Evolutionary conservation across 2,797 vertebrate genomes (phyloP), one percentile per base, ranked within the genome.

Genomic region (Anableps anableps): DNA sequence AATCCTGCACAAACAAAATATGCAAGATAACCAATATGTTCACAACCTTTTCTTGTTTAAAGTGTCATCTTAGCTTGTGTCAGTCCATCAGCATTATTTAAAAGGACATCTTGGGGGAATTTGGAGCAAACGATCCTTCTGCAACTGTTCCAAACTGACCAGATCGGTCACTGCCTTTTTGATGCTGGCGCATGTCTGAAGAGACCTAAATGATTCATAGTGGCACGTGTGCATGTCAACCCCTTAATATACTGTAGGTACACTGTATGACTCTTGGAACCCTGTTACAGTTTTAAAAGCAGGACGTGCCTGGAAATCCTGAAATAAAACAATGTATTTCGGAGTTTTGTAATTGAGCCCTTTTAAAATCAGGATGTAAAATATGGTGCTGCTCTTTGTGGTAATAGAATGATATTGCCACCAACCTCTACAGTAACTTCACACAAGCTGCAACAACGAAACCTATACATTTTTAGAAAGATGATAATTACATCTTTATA

Each of bases 151-250:
- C 76, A 80, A 48, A 72, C 16, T 78, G 82, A 83, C 64, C 82
- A 23, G 34, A 36, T 72, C 29, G 9, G 72, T 68, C 74, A 14
- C 45, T n/a, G 26, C 36, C 0, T 2, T 36, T 8, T 19, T 60
- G 76, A 84, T 4, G 41, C 2, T 13, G 7, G 26, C 45, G 55
- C 66, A 47, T 82, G 78, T 88, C 83, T 82, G 5, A 2, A 5
- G 55, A 74, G 74, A 66, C 31, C 1, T 2, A 66, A 51, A 45
- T 89, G 77, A 90, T 85, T 66, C 14, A 29, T 82, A 21, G 75
- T 87, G 87, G 38, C 81, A 75, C 41, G n/a, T 74, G 34, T 79
- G 75, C 75, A 66, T 31, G 8, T 31, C 76, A 81, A 85, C 85
- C 82, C 80, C 31, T 31, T 36, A 79, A 66, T 82, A 77, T 70